Evolutionary conservation across 2,797 vertebrate genomes (phyloP), one percentile per base, ranked within the genome.

Genomic region (Acanthis flammea): DNA sequence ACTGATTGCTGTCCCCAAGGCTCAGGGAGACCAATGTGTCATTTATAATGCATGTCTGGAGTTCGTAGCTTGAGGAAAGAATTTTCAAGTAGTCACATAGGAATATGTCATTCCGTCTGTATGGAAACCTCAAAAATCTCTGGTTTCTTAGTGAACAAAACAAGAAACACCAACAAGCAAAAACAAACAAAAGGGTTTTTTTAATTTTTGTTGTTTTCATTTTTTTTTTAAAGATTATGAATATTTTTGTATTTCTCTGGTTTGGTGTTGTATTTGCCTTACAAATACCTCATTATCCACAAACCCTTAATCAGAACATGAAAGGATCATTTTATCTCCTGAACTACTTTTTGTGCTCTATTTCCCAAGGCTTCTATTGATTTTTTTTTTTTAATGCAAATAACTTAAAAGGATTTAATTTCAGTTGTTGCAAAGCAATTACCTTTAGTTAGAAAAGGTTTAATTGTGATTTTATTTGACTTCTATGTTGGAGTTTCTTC

Each of bases 261-360:
- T 37, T 48, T 82, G 27, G 51, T 92, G 19, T 63, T n/a, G 11
- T 83, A 68, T 85, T 88, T 86, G 53, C 57, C n/a, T 94, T 79
- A 65, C 16, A 71, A 93, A 89, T 66, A 19, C 54, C 45, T 88
- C 45, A 61, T 93, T 94, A 91, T 70, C n/a, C n/a, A 45, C 50
- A 83, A 71, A 72, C 15, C 3, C 19, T 80, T 92, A 83, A 89
- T 89, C 68, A 90, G 65, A 90, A 83, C 75, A 89, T 79, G 45
- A 93, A 95, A 91, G 51, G 63, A 85, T 87, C 27, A 91, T 92
- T 96, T 93, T 82, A 60, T 83, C 45, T 87, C 37, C 71, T 87
- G 31, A 70, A 60, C 67, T 96, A 31, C 37, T 87, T 94, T 92
- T 91, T 85, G 45, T 79, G 65, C 22, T 74, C 16, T 50, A 68